Percentiles rank a stretch among this genome's conserved stretches.
Evolutionary conservation across 1,140 invertebrate species (phyloP).

Genomic region (Calephelis virginiensis): DNA sequence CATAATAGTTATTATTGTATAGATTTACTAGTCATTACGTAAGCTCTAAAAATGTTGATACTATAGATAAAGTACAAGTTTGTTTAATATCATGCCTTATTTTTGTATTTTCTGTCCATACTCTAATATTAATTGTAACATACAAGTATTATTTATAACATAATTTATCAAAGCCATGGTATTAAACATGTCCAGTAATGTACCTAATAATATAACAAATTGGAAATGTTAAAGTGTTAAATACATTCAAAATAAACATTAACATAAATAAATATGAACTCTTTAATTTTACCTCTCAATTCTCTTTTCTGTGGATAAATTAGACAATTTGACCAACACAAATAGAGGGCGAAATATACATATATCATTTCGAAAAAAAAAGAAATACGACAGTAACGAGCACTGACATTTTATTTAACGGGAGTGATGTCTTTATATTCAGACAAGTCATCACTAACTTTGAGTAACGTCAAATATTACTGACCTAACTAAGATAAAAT

Average conservation of each 20-base stretch:
- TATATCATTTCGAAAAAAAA: no score
- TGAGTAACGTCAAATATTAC: no score
- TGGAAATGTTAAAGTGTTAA: slow-evolving; percentile 50
- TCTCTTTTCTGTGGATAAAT: no score
- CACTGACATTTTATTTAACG: no score
- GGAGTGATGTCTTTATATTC: no score
- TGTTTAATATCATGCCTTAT: slow-evolving; percentile 33
- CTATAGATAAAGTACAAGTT: slow-evolving; percentile 43
- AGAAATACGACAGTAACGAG: no score
- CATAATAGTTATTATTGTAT: slow-evolving; percentile 46
- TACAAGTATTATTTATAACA: slow-evolving; percentile 12
- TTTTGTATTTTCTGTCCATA: slow-evolving; percentile 15
- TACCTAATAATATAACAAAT: slow-evolving; percentile 40
- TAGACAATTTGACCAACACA: no score
- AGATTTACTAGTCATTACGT: slow-evolving; percentile 73
- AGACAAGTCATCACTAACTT: no score
- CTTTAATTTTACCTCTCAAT: slow-evolving; percentile 20
- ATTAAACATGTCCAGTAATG: slow-evolving; percentile 34
- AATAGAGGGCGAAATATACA: no score
- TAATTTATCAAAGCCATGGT: slow-evolving; percentile 23
- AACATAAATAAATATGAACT: slow-evolving; percentile 24
- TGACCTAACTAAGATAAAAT: no score
- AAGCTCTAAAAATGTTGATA: slow-evolving; percentile 55
- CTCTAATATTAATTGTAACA: neutral
- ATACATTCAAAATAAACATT: slow-evolving; percentile 52